These are phyloP conservation scores for Cephus runcator DNA, from an alignment of 2,888 invertebrate genomes.

Conservation along the genomic window DNA sequence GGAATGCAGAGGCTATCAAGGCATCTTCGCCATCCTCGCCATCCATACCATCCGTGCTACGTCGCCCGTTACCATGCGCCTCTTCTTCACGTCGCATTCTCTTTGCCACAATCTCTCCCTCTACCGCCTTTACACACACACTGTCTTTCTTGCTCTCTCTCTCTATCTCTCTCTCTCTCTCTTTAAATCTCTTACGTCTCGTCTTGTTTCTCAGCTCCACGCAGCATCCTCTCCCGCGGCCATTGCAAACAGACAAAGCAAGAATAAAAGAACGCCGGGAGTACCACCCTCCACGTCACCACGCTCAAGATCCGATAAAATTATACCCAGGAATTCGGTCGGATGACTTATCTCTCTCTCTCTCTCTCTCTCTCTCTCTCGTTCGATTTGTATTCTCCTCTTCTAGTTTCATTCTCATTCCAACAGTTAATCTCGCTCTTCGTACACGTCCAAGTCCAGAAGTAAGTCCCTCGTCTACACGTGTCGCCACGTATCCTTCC, in stretches of 20 bases:
- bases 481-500: not conserved
- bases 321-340: constrained; percentile 17
- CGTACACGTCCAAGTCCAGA: not conserved
- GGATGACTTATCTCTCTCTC: not conserved
- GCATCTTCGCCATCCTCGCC: constrained; percentile 23
- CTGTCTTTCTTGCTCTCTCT: constrained; percentile 9
- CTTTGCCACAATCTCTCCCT: constrained; percentile 14
- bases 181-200: constrained; percentile 15
- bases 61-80: constrained; percentile 28
- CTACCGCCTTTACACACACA: constrained; percentile 13
- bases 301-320: constrained; percentile 25
- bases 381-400: not conserved
- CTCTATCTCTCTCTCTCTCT: not conserved
- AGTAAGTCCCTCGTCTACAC: not conserved
- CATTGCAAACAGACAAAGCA: not conserved
- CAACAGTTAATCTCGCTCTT: not conserved
- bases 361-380: not conserved
- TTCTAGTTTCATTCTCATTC: not conserved
- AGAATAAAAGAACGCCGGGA: constrained; percentile 2
- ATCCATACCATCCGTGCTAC: constrained; percentile 15
- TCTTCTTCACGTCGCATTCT: constrained; percentile 2
- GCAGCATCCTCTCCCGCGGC: not conserved
- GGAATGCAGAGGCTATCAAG: constrained; percentile 28
- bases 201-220: constrained; percentile 16
- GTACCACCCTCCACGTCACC: constrained; percentile 10